phyloP scores from a whole-genome alignment of 2,797 vertebrate species.

The Sebastes ruberrimus region DNA sequence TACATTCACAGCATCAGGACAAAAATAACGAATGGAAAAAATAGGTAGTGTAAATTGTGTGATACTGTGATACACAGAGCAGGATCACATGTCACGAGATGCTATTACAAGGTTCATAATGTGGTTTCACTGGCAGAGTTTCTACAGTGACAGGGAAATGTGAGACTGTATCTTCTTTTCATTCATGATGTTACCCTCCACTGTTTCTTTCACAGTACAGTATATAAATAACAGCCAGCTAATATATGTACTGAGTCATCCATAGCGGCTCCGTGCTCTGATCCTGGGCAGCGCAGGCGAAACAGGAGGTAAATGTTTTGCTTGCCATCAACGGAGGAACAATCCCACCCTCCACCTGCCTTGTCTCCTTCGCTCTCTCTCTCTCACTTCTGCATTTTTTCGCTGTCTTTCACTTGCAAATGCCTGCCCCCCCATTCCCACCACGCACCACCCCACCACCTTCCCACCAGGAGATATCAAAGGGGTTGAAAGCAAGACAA shows the following conservation, averaged over 20 bases:
- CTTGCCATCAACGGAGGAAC: conserved; percentile 15
- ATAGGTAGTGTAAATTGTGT: not conserved
- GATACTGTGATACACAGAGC: not conserved
- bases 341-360: conserved; percentile 17
- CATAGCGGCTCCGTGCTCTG: not conserved
- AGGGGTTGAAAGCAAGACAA: conserved; percentile 70
- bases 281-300: conserved; percentile 34
- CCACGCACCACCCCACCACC: not conserved
- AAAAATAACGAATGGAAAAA: not conserved
- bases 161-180: conserved; percentile 10
- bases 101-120: conserved; percentile 12
- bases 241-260: conserved; percentile 30
- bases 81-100: conserved; percentile 23
- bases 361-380: not conserved
- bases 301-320: conserved; percentile 22
- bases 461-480: conserved; percentile 66
- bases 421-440: not conserved
- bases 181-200: conserved; percentile 14
- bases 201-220: conserved; percentile 8
- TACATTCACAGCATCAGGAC: not conserved
- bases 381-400: conserved; percentile 3
- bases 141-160: conserved; percentile 20
- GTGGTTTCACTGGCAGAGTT: conserved; percentile 5
- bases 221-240: conserved; percentile 54
- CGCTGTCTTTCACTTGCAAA: conserved; percentile 29